These are phyloP conservation scores for Drosophila kanekoi DNA, from an alignment of 2,888 invertebrate species.

Conservation along the genomic window DNA sequence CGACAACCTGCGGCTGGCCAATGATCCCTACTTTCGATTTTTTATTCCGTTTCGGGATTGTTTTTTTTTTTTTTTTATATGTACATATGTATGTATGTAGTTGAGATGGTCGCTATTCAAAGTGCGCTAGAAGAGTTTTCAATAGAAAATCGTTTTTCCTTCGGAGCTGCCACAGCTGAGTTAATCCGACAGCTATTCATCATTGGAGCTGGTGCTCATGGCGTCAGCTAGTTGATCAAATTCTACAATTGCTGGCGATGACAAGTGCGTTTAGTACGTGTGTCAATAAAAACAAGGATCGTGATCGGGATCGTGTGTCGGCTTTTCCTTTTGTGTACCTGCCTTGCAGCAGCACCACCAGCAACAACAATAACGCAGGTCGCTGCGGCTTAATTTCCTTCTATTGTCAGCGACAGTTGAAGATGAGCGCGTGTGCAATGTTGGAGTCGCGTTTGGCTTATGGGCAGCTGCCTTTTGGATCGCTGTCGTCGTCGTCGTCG, in stretches of 20 bases:
- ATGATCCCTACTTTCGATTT: conserved; percentile 57
- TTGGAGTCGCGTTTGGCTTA: conserved; percentile 68
- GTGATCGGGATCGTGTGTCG: conserved; percentile 44
- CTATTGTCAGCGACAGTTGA: conserved; percentile 59
- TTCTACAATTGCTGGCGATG: conserved; percentile 9
- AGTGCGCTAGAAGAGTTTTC: conserved; percentile 42
- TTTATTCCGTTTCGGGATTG: conserved; percentile 6
- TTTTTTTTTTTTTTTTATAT: no score
- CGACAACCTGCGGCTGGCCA: conserved; percentile 40
- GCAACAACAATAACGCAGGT: conserved; percentile 26
- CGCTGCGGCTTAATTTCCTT: conserved; percentile 72
- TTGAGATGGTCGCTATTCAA: conserved; percentile 42
- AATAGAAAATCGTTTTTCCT: conserved; percentile 20
- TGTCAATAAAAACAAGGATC: conserved; percentile 70
- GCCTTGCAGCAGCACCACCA: conserved; percentile 26
- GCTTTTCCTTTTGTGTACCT: conserved; percentile 71
- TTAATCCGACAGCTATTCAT: conserved; percentile 45
- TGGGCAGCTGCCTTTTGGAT: conserved; percentile 54
- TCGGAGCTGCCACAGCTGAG: neutral
- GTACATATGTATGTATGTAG: conserved; percentile 2
- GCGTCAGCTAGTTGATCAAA: conserved; percentile 52
- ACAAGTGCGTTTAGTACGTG: conserved; percentile 67
- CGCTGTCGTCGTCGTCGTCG: conserved; percentile 19
- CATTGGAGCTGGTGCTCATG: conserved; percentile 46
- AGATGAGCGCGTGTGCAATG: conserved; percentile 73